Evolutionary conservation across 1,140 invertebrate species (phyloP), one percentile per base, ranked within the genome.

Genomic region (Drosophila pallidifrons): DNA sequence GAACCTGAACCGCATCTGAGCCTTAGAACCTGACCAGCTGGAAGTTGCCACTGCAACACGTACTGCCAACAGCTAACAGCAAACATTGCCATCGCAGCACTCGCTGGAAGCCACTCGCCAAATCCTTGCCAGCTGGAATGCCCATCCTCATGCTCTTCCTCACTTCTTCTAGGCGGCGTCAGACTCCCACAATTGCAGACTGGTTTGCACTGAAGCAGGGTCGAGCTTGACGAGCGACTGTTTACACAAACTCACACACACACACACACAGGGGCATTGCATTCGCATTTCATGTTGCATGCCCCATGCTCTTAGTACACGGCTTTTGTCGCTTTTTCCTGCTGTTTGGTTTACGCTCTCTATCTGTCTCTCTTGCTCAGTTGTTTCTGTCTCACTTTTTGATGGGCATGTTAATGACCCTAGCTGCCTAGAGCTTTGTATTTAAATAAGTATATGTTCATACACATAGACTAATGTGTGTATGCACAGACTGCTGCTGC

Each of bases 351-450:
- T 47, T 30, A 45, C 16, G 38, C 45, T 51, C 15, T 43, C 41
- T 13, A 2, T 15, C 57, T 54, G 0, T 54, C 5, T 32, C 35
- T 1, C 35, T 57, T 7, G 16, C 15, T 25, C 35, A 15, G 10
- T 16, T 28, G 16, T 8, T 41, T 20, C n/a, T 20, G 5, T 10
- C 13, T 57, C 15, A 20, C 32, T 13, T 60, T 64, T 11, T 64
- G 79, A 41, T 59, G 35, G 80, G 80, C 83, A 88, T 88, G 85
- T 88, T 88, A 88, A 88, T 88, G 85, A 88, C 85, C 85, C 85
- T 88, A 67, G 81, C 80, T 83, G 80, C 83, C 83, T 82, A 77
- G 74, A 76, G 61, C 81, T 73, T 77, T 76, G 45, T 60, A 54
- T 66, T 65, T 66, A 54, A 49, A 71, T 71, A 66, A 57, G 63